These are phyloP conservation scores for Phylloscopus trochilus DNA, from an alignment of 2,113 vertebrate species.

Conservation along the genomic window DNA sequence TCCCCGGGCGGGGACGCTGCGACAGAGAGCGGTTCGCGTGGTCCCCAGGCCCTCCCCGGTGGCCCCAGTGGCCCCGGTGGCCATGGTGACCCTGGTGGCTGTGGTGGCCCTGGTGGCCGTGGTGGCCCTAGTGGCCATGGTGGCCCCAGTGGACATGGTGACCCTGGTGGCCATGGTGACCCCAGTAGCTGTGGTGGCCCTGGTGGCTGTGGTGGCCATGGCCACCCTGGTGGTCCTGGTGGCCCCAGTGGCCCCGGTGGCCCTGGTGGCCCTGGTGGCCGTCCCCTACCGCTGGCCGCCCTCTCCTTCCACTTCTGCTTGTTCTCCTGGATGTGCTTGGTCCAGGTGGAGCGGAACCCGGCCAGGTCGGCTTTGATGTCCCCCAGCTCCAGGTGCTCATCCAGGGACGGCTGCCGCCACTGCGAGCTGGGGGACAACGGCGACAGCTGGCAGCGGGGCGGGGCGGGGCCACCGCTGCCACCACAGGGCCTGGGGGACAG, in stretches of 20 bases:
- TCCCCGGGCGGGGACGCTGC: too few species aligned
- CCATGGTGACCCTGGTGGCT: too few species aligned
- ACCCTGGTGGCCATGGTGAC: too few species aligned
- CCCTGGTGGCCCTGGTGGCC: rapidly evolving
- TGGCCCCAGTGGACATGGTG: too few species aligned
- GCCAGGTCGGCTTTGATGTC: slow-evolving; percentile 87
- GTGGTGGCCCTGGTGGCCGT: too few species aligned
- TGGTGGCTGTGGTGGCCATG: too few species aligned
- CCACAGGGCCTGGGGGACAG: neutral
- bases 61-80: too few species aligned
- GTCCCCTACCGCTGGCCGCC: slow-evolving; percentile 80
- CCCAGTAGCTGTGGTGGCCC: too few species aligned
- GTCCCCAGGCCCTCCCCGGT: too few species aligned
- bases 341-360: slow-evolving; percentile 89
- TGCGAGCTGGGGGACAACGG: slow-evolving; percentile 71
- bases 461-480: rapidly evolving
- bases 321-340: slow-evolving; percentile 90
- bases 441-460: neutral
- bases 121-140: too few species aligned
- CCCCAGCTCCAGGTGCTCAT: slow-evolving; percentile 83
- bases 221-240: rapidly evolving
- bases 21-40: too few species aligned
- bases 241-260: rapidly evolving
- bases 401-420: slow-evolving; percentile 88
- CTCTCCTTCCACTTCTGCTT: slow-evolving; percentile 93